These are phyloP conservation scores for Liopterus haemorrhoidalis DNA, from an alignment of 2,888 invertebrate species.

Conservation along the genomic window DNA sequence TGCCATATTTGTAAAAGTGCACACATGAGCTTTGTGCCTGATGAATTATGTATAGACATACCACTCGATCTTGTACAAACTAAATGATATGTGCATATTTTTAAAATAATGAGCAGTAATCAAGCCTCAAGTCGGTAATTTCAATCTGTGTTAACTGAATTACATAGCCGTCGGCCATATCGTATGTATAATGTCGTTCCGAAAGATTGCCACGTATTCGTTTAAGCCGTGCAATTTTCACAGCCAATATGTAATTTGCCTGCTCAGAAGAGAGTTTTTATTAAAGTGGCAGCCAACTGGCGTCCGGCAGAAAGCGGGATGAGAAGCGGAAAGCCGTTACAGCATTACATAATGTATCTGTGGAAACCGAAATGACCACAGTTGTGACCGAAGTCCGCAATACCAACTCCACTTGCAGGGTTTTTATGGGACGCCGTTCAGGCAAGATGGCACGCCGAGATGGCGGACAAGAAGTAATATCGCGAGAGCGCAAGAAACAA, in stretches of 20 bases:
- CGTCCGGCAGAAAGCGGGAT: not conserved
- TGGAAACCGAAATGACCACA: slow-evolving; percentile 31
- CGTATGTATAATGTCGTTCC: slow-evolving; percentile 21
- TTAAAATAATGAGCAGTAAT: slow-evolving; percentile 23
- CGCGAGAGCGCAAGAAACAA: slow-evolving; percentile 35
- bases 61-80: too few relatives aligned
- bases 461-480: slow-evolving; percentile 35
- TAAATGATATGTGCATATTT: slow-evolving; percentile 25
- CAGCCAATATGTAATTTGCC: slow-evolving; percentile 25
- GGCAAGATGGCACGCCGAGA: slow-evolving; percentile 21
- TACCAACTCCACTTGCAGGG: slow-evolving; percentile 35
- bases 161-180: slow-evolving; percentile 3
- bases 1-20: too few relatives aligned
- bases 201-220: slow-evolving; percentile 24
- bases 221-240: slow-evolving; percentile 25
- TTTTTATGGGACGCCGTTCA: slow-evolving; percentile 30
- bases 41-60: too few relatives aligned
- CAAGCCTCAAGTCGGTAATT: slow-evolving; percentile 17
- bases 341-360: slow-evolving; percentile 23
- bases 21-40: too few relatives aligned
- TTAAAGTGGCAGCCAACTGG: slow-evolving; percentile 11
- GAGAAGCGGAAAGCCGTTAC: not conserved
- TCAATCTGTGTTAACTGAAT: slow-evolving; percentile 21
- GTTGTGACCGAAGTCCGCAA: slow-evolving; percentile 33
- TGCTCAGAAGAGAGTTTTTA: slow-evolving; percentile 22